Conservation (phyloP, 2,113 vertebrate species). For the Oryzias melastigma region DNA sequence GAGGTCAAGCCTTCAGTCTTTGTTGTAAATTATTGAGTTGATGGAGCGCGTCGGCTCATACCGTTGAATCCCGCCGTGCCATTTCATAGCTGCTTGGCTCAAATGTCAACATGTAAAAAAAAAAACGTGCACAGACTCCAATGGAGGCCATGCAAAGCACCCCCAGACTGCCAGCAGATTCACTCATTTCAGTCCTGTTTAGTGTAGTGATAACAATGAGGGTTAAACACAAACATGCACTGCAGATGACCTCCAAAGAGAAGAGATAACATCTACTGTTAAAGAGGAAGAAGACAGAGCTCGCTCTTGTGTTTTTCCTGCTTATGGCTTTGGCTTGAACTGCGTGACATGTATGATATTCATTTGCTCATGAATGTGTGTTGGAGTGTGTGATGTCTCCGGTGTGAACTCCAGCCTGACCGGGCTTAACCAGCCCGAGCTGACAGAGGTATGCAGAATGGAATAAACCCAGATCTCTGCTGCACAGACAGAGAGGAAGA, state of each 20-base stretch:
- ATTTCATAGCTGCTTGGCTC: constrained; percentile 26
- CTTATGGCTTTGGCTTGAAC: constrained; percentile 8
- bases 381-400: constrained; percentile 37
- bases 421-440: constrained; percentile 55
- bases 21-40: too few species aligned
- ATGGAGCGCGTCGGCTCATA: constrained; percentile 7
- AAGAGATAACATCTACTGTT: constrained; percentile 52
- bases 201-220: constrained; percentile 50
- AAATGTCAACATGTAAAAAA: constrained; percentile 42
- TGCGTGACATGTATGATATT: constrained; percentile 9
- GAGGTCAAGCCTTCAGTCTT: too few species aligned
- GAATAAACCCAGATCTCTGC: constrained; percentile 65
- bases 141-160: background rate
- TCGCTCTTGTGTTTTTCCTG: constrained; percentile 12
- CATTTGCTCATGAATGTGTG: background rate
- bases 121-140: background rate
- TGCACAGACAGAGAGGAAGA: constrained; percentile 38
- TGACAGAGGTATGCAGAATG: constrained; percentile 61
- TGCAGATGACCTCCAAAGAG: constrained; percentile 41
- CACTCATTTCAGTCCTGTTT: constrained; percentile 22
- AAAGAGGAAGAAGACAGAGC: constrained; percentile 40
- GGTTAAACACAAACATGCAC: constrained; percentile 62
- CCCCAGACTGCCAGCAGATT: constrained; percentile 11
- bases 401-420: constrained; percentile 55
- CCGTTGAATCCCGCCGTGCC: constrained; percentile 11